These are phyloP conservation scores for Drosophila austrosaltans DNA, from an alignment of 2,888 invertebrate species.

Conservation along the genomic window DNA sequence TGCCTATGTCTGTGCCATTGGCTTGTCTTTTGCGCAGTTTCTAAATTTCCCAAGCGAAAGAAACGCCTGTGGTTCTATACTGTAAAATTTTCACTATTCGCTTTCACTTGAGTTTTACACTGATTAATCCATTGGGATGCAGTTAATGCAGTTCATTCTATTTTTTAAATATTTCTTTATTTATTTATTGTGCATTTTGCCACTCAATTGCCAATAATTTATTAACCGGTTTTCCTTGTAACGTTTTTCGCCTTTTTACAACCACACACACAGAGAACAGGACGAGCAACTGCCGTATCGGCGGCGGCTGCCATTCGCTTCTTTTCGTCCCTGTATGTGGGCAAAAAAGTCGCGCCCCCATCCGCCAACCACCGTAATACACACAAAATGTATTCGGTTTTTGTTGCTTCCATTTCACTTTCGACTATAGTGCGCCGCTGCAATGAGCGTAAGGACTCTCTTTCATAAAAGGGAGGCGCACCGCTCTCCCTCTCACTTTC, in stretches of 20 bases:
- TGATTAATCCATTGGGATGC: constrained; percentile 28
- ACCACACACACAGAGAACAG: constrained; percentile 74
- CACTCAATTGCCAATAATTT: constrained; percentile 78
- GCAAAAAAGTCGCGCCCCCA: constrained; percentile 64
- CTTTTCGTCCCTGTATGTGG: constrained; percentile 36
- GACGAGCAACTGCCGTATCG: constrained; percentile 59
- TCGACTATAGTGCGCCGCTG: constrained; percentile 32
- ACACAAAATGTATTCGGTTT: constrained; percentile 64
- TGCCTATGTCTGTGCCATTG: not conserved
- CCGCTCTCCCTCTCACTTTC: not conserved
- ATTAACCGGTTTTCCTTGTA: constrained; percentile 81
- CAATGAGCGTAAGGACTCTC: constrained; percentile 25
- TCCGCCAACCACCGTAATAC: constrained; percentile 58
- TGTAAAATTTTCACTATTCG: constrained; percentile 52
- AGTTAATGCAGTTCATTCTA: constrained; percentile 22
- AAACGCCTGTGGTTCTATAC: constrained; percentile 53
- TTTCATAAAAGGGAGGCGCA: not conserved
- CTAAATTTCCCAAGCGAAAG: constrained; percentile 62
- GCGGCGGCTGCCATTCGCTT: constrained; percentile 42
- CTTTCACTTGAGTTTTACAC: constrained; percentile 55
- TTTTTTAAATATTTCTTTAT: constrained; percentile 52
- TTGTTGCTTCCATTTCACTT: constrained; percentile 45
- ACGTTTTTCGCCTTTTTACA: constrained; percentile 78
- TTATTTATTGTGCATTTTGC: constrained; percentile 66
- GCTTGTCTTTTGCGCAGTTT: constrained; percentile 72